phyloP scores from a whole-genome alignment of 92 coral and sea anemone species.

The Chrysogorgia sp. region DNA sequence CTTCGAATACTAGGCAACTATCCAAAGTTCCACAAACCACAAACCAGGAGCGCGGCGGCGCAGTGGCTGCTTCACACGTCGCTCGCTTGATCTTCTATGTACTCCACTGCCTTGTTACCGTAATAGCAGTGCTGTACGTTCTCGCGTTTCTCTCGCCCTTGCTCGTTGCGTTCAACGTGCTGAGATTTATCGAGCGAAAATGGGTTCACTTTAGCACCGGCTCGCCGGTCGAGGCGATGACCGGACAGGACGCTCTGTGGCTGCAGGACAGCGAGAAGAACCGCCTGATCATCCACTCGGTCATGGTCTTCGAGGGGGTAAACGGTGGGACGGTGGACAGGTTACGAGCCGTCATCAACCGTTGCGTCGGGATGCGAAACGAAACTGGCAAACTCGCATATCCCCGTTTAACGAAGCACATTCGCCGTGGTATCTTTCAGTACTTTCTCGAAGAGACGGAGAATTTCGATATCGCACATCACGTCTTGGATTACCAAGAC shows the following conservation, averaged over 20 bases:
- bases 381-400: constrained; percentile 57
- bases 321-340: constrained; percentile 51
- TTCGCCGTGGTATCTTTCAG: constrained; percentile 80
- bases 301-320: constrained; percentile 44
- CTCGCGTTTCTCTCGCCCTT: constrained; percentile 54
- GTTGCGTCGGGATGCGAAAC: constrained; percentile 64
- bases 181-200: constrained; percentile 65
- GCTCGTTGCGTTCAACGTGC: constrained; percentile 48
- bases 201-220: constrained; percentile 46
- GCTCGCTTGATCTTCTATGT: constrained; percentile 43
- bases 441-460: constrained; percentile 79
- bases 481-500: constrained; percentile 76
- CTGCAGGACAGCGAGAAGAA: constrained; percentile 69
- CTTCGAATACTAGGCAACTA: background rate
- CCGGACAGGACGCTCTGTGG: constrained; percentile 86
- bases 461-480: constrained; percentile 71
- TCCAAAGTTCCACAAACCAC: background rate
- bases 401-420: constrained; percentile 64
- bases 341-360: constrained; percentile 58
- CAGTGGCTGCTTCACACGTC: background rate
- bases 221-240: constrained; percentile 55
- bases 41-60: background rate
- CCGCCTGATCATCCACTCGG: constrained; percentile 62
- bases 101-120: constrained; percentile 60
- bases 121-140: constrained; percentile 33